A percentile compares a stretch with the other conserved stretches of the same genome.
These are phyloP conservation scores for Toxonevra muliebris DNA, from an alignment of 2,888 invertebrate species.

Conservation along the genomic window DNA sequence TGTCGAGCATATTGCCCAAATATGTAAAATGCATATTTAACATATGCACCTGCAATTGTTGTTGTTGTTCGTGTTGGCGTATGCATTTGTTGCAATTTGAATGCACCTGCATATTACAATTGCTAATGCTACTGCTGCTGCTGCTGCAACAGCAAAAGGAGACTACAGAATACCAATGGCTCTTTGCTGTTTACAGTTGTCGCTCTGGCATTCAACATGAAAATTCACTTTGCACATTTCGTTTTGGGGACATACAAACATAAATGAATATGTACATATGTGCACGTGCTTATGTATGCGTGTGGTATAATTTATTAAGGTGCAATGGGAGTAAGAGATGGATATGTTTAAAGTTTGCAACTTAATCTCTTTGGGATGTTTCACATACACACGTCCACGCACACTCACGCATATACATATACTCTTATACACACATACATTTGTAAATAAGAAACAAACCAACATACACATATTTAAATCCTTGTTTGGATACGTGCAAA, in stretches of 20 bases:
- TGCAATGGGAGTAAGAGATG: neutral
- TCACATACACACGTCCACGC: too few relatives aligned
- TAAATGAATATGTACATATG: neutral
- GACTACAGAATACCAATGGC: neutral
- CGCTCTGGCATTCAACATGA: neutral
- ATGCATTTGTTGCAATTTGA: neutral
- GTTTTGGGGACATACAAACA: neutral
- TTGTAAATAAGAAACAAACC: constrained; percentile 32
- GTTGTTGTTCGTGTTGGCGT: neutral
- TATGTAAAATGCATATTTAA: constrained; percentile 1
- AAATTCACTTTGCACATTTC: constrained; percentile 16
- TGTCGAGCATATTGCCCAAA: too few relatives aligned
- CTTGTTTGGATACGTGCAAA: neutral
- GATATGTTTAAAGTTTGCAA: constrained; percentile 15
- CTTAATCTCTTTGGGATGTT: constrained; percentile 38
- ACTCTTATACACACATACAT: too few relatives aligned
- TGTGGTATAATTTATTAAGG: too few relatives aligned
- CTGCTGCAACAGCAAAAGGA: constrained; percentile 2
- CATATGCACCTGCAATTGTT: neutral
- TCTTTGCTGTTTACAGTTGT: neutral
- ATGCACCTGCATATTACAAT: constrained; percentile 2
- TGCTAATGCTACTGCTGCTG: neutral
- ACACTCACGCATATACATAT: too few relatives aligned
- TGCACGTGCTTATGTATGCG: neutral
- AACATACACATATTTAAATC: constrained; percentile 14